Percentiles rank a stretch among this genome's conserved stretches.
Evolutionary conservation across 2,797 vertebrate genomes (phyloP).

Genomic region (Telmatherina bonti): DNA sequence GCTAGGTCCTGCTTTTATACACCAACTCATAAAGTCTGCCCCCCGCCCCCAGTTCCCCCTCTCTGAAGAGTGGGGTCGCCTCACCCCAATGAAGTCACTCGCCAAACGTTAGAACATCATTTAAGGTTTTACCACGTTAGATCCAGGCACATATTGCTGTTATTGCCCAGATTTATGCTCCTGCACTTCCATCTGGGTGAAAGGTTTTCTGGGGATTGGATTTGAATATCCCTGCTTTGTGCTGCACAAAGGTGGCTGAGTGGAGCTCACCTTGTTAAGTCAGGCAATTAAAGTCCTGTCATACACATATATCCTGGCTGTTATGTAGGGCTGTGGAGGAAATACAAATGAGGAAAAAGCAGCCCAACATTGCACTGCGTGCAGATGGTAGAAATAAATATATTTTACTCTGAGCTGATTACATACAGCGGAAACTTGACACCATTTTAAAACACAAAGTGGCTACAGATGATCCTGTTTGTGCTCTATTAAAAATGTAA

Average conservation of each 20-base stretch:
- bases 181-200: constrained; percentile 69
- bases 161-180: constrained; percentile 79
- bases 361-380: not conserved
- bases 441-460: too few species aligned
- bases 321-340: constrained; percentile 61
- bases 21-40: constrained; percentile 16
- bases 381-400: constrained; percentile 1
- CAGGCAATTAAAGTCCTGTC: constrained; percentile 83
- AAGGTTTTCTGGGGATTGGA: constrained; percentile 75
- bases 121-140: constrained; percentile 71
- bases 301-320: constrained; percentile 71
- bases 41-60: constrained; percentile 9
- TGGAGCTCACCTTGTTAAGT: constrained; percentile 82
- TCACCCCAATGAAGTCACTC: constrained; percentile 70
- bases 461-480: too few species aligned
- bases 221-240: constrained; percentile 73
- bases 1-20: constrained; percentile 18
- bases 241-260: constrained; percentile 64
- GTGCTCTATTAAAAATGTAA: too few species aligned
- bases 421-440: too few species aligned
- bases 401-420: too few species aligned
- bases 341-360: constrained; percentile 66
- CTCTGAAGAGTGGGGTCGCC: constrained; percentile 62
- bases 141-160: constrained; percentile 73
- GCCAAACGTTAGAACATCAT: constrained; percentile 66